phyloP scores from a whole-genome alignment of 2,888 invertebrate species.

The Argyresthia albistria region DNA sequence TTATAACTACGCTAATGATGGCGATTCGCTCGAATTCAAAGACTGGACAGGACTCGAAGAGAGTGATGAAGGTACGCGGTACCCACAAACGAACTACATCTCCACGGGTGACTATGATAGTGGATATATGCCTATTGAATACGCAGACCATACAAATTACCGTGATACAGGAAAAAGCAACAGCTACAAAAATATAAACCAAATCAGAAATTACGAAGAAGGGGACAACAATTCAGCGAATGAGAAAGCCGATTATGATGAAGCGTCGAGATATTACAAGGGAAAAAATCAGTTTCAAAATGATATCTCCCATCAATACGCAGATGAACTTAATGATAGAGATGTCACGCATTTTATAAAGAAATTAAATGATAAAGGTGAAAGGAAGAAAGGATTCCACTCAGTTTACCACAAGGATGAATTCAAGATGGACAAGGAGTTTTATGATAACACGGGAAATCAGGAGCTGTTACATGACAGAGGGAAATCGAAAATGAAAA shows the following conservation, averaged over 20 bases:
- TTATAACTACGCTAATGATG: constrained; percentile 37
- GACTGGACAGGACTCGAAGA: too few species aligned
- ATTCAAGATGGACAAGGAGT: constrained; percentile 53
- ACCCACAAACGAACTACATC: too few species aligned
- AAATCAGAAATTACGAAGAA: constrained; percentile 25
- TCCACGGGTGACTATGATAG: too few species aligned
- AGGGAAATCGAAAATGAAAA: constrained; percentile 25
- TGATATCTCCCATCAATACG: constrained; percentile 45
- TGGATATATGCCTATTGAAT: too few species aligned
- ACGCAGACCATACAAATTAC: too few species aligned
- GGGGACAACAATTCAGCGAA: constrained; percentile 21
- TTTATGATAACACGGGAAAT: constrained; percentile 44
- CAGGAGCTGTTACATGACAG: constrained; percentile 31
- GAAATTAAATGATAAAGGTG: constrained; percentile 37
- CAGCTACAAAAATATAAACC: constrained; percentile 17
- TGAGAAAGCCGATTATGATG: constrained; percentile 20
- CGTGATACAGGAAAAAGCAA: background rate
- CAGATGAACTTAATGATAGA: constrained; percentile 33
- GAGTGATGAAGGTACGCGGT: too few species aligned
- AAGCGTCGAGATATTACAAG: constrained; percentile 23
- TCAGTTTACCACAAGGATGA: constrained; percentile 57
- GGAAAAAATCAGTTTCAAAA: constrained; percentile 46
- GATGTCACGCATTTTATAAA: constrained; percentile 28
- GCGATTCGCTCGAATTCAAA: constrained; percentile 40
- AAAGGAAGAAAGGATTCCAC: constrained; percentile 45